Base-by-base conservation (phyloP, 92 coral and sea anemone species). In the Bergia puertoricense region DNA sequence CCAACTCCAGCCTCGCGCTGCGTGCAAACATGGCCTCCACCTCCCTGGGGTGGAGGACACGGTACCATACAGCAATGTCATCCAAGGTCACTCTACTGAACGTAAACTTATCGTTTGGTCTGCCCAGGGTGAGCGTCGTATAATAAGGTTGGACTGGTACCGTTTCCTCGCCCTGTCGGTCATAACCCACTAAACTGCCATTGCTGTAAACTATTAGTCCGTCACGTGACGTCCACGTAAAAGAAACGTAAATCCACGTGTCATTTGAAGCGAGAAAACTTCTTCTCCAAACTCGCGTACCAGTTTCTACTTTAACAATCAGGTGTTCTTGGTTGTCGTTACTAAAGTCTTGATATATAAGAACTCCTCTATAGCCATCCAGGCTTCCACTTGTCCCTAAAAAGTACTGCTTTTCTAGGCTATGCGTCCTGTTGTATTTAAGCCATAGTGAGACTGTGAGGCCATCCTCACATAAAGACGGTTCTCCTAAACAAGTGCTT, bases 361-460 rank as follows among this genome's bases (percentile, higher is more conserved):
- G 90, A 86, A 97, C 91, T 38, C 99, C 99, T 30, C 93, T 88
- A 10, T 94, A 91, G 18, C 97, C 95, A 3, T 89, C 93, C 74
- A 89, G 57, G n/a, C 92, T 88, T 4, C 98, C 99, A 86, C 98
- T 95, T 43, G 98, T 97, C 5, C 99, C 99, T 89, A 97, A 81
- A 74, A 95, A 97, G 83, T 94, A 97, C 83, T 91, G 98, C 43
- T 76, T 73, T 2, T 86, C 87, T 9, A 89, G 86, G 30, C 77
- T 45, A 20, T 81, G 67, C 30, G 79, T 85, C 57, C 88, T 84
- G 74, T 86, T 80, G 75, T 97, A 95, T 88, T 97, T 95, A 16
- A 95, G 86, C 99, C 99, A 97, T 39, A 97, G 87, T 3, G 99
- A 92, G 2, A 97, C 97, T 7, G 98, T 94, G 36, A 97, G 71